Base-by-base conservation (phyloP, 53 echinoderm and acorn worm species). In the Echinarachnius parma region DNA sequence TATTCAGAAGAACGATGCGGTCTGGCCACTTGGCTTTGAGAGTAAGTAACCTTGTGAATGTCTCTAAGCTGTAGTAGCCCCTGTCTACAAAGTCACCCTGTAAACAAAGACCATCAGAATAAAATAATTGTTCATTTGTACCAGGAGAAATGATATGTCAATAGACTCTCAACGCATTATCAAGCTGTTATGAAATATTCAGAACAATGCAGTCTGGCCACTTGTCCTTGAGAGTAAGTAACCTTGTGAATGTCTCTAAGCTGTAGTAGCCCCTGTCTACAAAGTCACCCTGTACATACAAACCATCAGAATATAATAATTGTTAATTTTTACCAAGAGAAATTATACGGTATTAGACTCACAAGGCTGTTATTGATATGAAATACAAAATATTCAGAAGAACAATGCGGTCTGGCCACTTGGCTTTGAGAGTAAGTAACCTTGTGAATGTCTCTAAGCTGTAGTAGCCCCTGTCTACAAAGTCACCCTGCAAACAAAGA, bases 21-120 rank as follows among this genome's bases (percentile, higher is more conserved):
- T 98, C 92, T 9, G 92, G 98, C 85, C 82, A 96, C 49, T 92
- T 92, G 21, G 92, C 88, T 56, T 98, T 98, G 31, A 92, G 67
- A 25, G 92, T 92, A 20, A 98, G 82, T 82, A 98, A 92, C 61
- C 98, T 88, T 23, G 98, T 98, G 68, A 98, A 88, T 2, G 98
- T 88, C 66, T 98, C 98, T 5, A 98, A 64, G 64, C 98, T 98
- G 98, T 78, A 98, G 75, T 98, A 98, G 2, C 98, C 98, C 30
- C 98, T 75, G 62, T 98, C 98, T 34, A 92, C 98, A 86, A 98
- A 98, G 74, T 98, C 98, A 75, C 98, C 98, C 98, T 98, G 59
- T 50, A 7, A 65, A 46, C 1, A 29, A 7, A 9, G 33, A 59
- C 7, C 39, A 39, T 39, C 39, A n/a, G n/a, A n/a, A n/a, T n/a